Conservation (phyloP, 2,113 vertebrate species). For the Procapra przewalskii region DNA sequence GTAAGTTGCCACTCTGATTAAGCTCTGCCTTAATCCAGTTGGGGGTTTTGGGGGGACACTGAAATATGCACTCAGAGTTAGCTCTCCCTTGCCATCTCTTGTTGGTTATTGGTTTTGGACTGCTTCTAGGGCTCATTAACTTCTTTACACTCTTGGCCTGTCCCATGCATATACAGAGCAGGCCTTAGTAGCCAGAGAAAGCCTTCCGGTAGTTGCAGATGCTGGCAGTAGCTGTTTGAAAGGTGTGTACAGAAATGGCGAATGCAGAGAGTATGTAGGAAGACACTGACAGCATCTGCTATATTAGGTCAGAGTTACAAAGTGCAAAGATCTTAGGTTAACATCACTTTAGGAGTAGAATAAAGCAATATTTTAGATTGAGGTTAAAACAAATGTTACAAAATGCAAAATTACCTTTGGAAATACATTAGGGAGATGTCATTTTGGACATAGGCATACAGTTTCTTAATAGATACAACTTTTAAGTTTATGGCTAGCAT, state of each 20-base stretch:
- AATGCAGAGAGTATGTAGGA: background rate
- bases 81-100: background rate
- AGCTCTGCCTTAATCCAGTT: background rate
- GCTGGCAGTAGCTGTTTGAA: background rate
- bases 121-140: background rate
- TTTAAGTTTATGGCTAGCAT: background rate
- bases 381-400: background rate
- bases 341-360: background rate
- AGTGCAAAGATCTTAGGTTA: background rate
- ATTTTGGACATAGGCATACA: background rate
- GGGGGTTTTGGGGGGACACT: background rate
- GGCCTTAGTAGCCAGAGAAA: background rate
- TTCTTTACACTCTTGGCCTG: background rate
- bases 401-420: constrained; percentile 3
- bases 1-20: background rate
- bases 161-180: background rate
- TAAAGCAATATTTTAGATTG: background rate
- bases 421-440: background rate
- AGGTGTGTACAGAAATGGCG: background rate
- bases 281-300: background rate
- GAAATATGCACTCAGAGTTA: background rate
- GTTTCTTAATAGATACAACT: background rate
- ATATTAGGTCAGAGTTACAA: background rate
- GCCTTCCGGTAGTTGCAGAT: background rate
- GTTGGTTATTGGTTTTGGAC: background rate